A percentile compares a stretch with the other conserved stretches of the same genome.
Conservation (phyloP, 2,113 vertebrate species). For the Falcunculus frontatus region DNA sequence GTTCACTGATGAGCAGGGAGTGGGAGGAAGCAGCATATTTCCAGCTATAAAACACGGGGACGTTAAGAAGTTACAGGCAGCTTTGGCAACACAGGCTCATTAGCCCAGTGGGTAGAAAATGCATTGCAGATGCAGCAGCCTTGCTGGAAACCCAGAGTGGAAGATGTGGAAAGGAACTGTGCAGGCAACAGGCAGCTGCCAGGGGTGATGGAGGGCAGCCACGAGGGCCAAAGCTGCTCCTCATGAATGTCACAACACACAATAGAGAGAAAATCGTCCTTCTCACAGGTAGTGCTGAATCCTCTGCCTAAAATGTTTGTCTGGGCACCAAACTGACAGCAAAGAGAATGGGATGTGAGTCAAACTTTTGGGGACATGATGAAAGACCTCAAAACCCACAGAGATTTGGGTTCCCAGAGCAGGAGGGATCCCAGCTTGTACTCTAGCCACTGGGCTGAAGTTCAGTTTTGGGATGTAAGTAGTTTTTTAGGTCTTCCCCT, state of each 20-base stretch:
- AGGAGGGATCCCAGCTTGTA: neutral
- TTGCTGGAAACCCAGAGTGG: neutral
- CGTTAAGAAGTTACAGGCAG: neutral
- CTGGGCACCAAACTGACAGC: neutral
- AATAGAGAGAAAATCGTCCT: neutral
- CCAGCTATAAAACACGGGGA: neutral
- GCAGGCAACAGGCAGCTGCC: neutral
- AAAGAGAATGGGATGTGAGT: rapidly evolving
- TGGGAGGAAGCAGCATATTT: neutral
- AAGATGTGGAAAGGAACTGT: neutral
- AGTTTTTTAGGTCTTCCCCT: neutral
- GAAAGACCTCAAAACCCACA: neutral
- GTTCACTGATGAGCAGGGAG: neutral
- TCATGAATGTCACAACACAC: neutral
- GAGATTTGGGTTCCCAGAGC: neutral
- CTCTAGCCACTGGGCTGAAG: neutral
- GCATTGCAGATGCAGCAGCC: neutral
- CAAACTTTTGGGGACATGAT: neutral
- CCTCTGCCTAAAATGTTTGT: neutral
- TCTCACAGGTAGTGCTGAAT: neutral
- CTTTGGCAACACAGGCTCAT: neutral
- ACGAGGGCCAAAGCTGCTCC: rapidly evolving
- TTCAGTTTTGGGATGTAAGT: neutral
- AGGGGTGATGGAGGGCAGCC: neutral
- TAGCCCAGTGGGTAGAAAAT: neutral